A percentile compares a stretch with the other conserved stretches of the same genome.
Conservation (phyloP, 2,888 invertebrate species). For the Euplagia quadripunctaria region DNA sequence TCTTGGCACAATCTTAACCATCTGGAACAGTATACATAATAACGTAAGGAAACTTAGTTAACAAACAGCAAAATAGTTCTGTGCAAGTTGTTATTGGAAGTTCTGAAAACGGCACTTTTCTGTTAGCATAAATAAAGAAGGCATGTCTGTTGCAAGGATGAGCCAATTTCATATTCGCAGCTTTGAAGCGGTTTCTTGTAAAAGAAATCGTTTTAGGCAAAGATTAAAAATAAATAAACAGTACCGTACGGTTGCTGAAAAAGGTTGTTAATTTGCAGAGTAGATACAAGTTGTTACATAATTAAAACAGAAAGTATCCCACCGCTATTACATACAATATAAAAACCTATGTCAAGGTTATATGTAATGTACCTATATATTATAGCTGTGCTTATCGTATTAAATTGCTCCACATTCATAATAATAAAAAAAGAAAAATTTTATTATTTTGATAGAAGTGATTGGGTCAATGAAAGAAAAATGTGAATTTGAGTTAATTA, state of each 20-base stretch:
- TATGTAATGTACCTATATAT: too few relatives aligned
- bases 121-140: constrained; percentile 64
- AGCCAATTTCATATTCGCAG: constrained; percentile 79
- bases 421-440: too few relatives aligned
- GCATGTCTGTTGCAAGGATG: constrained; percentile 70
- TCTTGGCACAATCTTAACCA: background rate
- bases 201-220: constrained; percentile 70
- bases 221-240: constrained; percentile 59
- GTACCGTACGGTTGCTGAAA: background rate
- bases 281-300: too few relatives aligned
- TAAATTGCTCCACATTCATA: too few relatives aligned
- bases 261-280: too few relatives aligned
- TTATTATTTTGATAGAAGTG: too few relatives aligned
- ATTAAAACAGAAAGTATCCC: too few relatives aligned
- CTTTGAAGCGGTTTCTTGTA: constrained; percentile 69
- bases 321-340: too few relatives aligned
- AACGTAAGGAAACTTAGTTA: constrained; percentile 35
- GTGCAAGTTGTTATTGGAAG: constrained; percentile 42
- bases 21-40: constrained; percentile 21
- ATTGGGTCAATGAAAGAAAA: too few relatives aligned
- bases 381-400: too few relatives aligned
- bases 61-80: constrained; percentile 45
- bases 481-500: too few relatives aligned
- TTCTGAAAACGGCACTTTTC: constrained; percentile 58
- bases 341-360: too few relatives aligned